Conservation (phyloP, 2,888 invertebrate genomes). For the Heliconius sara region DNA sequence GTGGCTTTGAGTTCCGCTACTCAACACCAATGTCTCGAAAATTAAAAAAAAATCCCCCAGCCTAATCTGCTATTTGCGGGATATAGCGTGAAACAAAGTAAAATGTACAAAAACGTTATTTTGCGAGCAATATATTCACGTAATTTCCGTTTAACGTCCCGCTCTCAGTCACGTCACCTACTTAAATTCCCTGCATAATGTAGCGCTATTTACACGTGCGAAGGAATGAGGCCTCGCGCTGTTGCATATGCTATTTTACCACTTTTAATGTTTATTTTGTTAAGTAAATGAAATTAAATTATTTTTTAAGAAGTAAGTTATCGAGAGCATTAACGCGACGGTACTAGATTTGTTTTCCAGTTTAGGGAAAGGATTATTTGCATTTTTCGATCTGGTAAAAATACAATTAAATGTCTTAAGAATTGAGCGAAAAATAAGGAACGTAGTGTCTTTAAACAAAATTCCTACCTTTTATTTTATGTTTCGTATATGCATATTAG, state of each 20-base stretch:
- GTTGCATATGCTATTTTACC: background rate
- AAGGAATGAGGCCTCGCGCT: conserved; percentile 12
- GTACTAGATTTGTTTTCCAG: too few species aligned
- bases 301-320: background rate
- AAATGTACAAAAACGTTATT: background rate
- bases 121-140: background rate
- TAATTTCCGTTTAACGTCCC: background rate
- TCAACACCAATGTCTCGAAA: too few species aligned
- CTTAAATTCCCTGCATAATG: conserved; percentile 11
- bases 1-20: too few species aligned
- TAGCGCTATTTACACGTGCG: conserved; percentile 8
- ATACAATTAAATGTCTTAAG: too few species aligned
- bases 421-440: too few species aligned
- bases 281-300: background rate
- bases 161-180: conserved; percentile 9
- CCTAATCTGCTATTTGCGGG: background rate
- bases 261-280: background rate
- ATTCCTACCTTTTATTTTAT: too few species aligned
- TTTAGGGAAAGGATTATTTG: too few species aligned
- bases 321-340: too few species aligned
- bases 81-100: background rate
- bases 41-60: too few species aligned
- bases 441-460: too few species aligned
- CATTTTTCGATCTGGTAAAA: too few species aligned
- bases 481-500: too few species aligned